phyloP scores from a whole-genome alignment of 2,113 vertebrate species.

The Mustela lutreola region DNA sequence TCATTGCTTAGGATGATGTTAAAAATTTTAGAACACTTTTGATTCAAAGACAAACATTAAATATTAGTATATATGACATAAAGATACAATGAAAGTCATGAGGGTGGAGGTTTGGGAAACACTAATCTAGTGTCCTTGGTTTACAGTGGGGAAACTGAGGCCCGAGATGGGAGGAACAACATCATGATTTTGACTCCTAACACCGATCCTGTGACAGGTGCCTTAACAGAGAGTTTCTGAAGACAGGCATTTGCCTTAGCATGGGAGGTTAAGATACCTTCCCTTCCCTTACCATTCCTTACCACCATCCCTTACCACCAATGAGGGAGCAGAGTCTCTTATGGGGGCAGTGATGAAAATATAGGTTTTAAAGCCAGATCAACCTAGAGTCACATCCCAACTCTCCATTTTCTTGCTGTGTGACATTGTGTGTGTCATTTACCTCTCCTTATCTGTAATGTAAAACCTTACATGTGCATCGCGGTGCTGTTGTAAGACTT shows the following conservation, averaged over 20 bases:
- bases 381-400: neutral
- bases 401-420: neutral
- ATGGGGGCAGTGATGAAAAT: neutral
- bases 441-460: neutral
- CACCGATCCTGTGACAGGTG: neutral
- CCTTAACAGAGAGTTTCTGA: neutral
- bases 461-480: neutral
- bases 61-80: neutral
- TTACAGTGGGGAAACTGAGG: neutral
- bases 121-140: neutral
- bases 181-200: neutral
- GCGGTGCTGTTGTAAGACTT: neutral
- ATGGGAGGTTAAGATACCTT: neutral
- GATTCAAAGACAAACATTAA: conserved; percentile 12
- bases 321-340: neutral
- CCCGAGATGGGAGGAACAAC: neutral
- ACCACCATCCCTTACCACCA: neutral
- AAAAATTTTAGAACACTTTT: neutral
- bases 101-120: neutral
- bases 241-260: neutral
- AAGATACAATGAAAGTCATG: neutral
- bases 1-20: neutral
- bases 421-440: neutral
- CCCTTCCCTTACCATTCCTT: too few species aligned
- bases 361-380: neutral